These are phyloP conservation scores for Sialis fuliginosa DNA, from an alignment of 2,888 invertebrate species.

Conservation along the genomic window DNA sequence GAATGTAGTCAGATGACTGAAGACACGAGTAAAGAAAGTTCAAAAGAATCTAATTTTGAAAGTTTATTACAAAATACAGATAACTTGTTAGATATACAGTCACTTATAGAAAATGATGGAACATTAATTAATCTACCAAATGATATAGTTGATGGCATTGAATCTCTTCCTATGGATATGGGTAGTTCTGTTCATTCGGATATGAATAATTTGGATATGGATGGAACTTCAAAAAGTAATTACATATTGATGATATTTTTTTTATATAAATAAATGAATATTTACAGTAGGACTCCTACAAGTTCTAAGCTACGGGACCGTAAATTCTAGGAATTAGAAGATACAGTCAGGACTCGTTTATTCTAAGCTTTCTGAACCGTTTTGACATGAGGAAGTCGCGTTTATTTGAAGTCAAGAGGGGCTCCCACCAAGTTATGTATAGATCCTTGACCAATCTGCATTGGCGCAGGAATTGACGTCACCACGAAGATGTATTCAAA, in stretches of 20 bases:
- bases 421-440: no score
- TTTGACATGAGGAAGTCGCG: no score
- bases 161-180: background rate
- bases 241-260: background rate
- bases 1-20: background rate
- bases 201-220: slow-evolving; percentile 1
- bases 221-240: background rate
- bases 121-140: background rate
- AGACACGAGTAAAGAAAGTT: no score
- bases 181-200: background rate
- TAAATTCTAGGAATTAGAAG: no score
- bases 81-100: slow-evolving; percentile 3
- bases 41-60: background rate
- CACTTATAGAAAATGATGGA: slow-evolving; percentile 1
- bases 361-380: no score
- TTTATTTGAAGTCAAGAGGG: no score
- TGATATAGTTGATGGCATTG: background rate
- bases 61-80: background rate
- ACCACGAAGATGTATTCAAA: no score
- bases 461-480: no score
- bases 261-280: background rate
- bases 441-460: no score
- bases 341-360: no score
- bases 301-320: no score
- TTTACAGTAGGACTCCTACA: no score